Percentiles rank a stretch among this genome's conserved stretches.
Evolutionary conservation across 2,888 invertebrate genomes (phyloP).

Genomic region (Thereva nobilitata): DNA sequence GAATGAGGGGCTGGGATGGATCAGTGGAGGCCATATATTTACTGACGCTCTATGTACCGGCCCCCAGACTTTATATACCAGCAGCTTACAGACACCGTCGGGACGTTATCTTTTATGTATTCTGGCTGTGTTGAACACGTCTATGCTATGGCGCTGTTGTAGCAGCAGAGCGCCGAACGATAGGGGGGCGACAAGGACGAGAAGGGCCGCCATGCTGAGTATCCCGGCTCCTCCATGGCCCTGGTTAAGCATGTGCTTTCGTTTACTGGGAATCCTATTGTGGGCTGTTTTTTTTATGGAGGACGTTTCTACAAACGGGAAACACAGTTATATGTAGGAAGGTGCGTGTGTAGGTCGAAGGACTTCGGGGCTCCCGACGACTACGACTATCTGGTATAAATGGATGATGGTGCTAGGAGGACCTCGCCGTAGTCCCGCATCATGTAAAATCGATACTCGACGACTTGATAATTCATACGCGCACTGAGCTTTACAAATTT

Average conservation of each 20-base stretch:
- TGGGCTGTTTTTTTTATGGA: slow-evolving; percentile 20
- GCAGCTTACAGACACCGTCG: slow-evolving; percentile 24
- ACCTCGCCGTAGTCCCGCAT: slow-evolving; percentile 11
- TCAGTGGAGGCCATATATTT: slow-evolving; percentile 14
- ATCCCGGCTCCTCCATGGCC: no score
- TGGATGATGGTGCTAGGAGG: neutral
- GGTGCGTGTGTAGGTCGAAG: slow-evolving; percentile 9
- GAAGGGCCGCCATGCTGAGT: no score
- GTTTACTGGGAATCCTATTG: slow-evolving; percentile 7
- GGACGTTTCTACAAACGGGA: slow-evolving; percentile 17
- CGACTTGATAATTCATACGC: slow-evolving; percentile 31
- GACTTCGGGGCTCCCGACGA: slow-evolving; percentile 7
- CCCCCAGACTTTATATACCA: slow-evolving; percentile 1
- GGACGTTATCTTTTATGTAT: slow-evolving; percentile 26
- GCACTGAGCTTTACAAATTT: slow-evolving; percentile 15
- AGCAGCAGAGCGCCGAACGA: no score
- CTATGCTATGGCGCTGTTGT: neutral
- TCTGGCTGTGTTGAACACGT: slow-evolving; percentile 12
- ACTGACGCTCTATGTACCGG: slow-evolving; percentile 8
- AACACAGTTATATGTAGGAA: slow-evolving; percentile 8
- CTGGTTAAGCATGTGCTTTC: neutral
- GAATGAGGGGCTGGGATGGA: neutral
- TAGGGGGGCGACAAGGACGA: no score
- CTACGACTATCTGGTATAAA: neutral
- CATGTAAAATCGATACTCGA: slow-evolving; percentile 28